phyloP scores from a whole-genome alignment of 1,140 invertebrate genomes.

The Lycorma delicatula region DNA sequence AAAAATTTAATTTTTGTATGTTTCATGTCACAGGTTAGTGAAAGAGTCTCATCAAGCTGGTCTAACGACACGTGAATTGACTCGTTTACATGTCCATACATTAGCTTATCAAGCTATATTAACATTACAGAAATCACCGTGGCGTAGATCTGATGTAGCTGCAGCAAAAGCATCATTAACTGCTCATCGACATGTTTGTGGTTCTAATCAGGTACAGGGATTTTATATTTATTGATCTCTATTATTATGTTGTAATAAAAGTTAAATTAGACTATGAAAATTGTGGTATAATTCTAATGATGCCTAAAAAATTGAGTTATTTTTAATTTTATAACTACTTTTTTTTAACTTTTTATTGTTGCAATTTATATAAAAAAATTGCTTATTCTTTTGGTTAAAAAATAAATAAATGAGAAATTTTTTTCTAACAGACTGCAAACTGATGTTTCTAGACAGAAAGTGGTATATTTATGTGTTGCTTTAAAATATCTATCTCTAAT shows the following conservation, averaged over 20 bases:
- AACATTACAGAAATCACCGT: constrained; percentile 53
- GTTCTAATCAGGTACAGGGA: constrained; percentile 54
- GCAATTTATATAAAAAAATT: too few relatives aligned
- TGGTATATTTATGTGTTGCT: too few relatives aligned
- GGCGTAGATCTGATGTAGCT: constrained; percentile 69
- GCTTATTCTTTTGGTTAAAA: too few relatives aligned
- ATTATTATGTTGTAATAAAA: not conserved
- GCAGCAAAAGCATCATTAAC: constrained; percentile 77
- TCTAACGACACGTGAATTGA: constrained; percentile 44
- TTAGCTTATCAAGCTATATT: constrained; percentile 80
- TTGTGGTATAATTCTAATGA: not conserved
- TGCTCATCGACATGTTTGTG: constrained; percentile 77
- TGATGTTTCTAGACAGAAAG: too few relatives aligned
- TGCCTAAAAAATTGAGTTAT: too few relatives aligned
- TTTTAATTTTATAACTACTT: not conserved
- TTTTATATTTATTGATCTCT: not conserved
- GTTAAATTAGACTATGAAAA: not conserved
- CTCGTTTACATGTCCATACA: constrained; percentile 78
- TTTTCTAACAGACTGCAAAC: too few relatives aligned
- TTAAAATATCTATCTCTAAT: too few relatives aligned
- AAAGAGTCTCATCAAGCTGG: not conserved
- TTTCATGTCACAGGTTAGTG: constrained; percentile 16
- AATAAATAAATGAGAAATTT: too few relatives aligned
- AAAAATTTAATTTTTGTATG: not conserved
- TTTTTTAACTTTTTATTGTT: too few relatives aligned